These are phyloP conservation scores for Myioborus melanocephalus DNA, from an alignment of 2,797 vertebrate species.

Conservation along the genomic window DNA sequence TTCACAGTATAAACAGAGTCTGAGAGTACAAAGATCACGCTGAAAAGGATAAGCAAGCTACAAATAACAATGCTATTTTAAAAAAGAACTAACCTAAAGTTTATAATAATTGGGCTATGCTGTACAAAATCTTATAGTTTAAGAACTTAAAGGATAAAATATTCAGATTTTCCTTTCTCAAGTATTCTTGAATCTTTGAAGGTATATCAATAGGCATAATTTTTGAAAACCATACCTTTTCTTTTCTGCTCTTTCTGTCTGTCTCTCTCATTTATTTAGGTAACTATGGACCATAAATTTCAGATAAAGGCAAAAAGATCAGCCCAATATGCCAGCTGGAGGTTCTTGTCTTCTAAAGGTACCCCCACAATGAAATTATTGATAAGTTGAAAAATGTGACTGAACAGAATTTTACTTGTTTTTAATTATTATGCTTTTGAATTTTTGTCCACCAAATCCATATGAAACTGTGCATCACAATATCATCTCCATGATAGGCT, in stretches of 20 bases:
- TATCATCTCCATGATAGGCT: background rate
- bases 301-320: background rate
- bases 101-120: background rate
- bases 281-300: background rate
- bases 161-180: background rate
- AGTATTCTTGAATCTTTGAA: background rate
- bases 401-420: background rate
- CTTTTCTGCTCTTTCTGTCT: background rate
- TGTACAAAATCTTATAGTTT: background rate
- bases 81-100: background rate
- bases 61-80: background rate
- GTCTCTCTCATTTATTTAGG: background rate
- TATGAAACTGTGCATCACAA: background rate
- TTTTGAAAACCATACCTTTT: background rate
- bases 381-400: background rate
- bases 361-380: background rate
- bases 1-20: background rate
- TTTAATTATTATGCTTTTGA: background rate
- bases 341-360: background rate
- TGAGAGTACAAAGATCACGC: background rate
- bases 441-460: background rate
- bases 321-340: background rate
- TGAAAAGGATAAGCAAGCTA: background rate
- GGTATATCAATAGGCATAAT: background rate
- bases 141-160: background rate